Percentiles rank a stretch among this genome's conserved stretches.
phyloP scores from a whole-genome alignment of 2,797 vertebrate species.

The Myotis planiceps region DNA sequence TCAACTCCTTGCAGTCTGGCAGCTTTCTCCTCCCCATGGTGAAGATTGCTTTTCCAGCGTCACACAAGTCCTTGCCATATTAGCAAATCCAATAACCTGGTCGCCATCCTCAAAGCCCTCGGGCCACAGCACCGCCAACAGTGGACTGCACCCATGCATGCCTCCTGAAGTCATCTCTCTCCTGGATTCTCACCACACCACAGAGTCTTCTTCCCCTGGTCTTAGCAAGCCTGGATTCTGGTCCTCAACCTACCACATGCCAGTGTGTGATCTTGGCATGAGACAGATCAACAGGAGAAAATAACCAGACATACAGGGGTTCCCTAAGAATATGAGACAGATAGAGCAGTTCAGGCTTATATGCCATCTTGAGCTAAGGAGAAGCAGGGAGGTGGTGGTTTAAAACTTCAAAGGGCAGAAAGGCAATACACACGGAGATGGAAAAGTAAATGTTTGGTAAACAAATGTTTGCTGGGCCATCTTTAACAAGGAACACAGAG shows the following conservation, averaged over 20 bases:
- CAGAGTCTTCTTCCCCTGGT: accelerated
- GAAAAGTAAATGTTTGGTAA: background rate
- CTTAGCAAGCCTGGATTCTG: background rate
- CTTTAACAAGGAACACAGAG: background rate
- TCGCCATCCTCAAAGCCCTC: background rate
- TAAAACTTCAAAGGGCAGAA: no score
- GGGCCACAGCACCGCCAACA: background rate
- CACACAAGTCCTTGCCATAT: background rate
- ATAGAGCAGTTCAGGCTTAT: background rate
- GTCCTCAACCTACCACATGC: no score
- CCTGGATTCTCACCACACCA: background rate
- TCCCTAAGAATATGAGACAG: background rate
- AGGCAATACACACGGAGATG: background rate
- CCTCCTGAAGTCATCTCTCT: background rate
- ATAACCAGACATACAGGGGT: background rate
- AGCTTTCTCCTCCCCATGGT: background rate
- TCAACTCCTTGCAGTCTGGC: background rate
- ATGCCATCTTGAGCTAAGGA: background rate
- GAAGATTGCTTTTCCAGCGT: background rate
- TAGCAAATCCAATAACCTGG: background rate
- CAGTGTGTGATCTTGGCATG: background rate
- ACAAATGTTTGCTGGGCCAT: background rate
- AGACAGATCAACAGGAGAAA: background rate
- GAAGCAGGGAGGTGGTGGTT: background rate
- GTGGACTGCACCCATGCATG: background rate